Conservation (phyloP, 2,797 vertebrate genomes). For the Garrulus glandarius region DNA sequence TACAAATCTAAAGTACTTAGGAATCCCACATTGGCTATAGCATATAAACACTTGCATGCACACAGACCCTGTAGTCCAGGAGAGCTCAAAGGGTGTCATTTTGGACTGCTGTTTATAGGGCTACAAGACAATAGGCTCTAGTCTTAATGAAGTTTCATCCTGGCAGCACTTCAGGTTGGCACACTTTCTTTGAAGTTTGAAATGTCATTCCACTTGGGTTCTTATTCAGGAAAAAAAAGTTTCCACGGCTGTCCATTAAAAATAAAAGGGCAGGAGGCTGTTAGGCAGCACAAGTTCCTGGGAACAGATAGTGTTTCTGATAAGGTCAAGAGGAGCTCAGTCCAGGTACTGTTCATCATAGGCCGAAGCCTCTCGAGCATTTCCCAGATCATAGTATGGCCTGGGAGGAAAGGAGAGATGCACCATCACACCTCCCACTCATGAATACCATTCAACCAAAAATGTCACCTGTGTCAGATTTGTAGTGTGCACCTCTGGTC, state of each 20-base stretch:
- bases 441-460: not conserved
- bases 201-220: not conserved
- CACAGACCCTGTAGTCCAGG: not conserved
- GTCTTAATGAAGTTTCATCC: not conserved
- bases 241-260: not conserved
- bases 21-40: not conserved
- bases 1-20: not conserved
- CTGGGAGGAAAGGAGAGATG: not conserved
- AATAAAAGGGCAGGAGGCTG: no score
- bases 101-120: no score
- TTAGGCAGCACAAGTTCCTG: not conserved
- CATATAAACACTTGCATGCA: not conserved
- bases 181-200: not conserved
- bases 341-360: fast-evolving
- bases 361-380: fast-evolving
- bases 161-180: fast-evolving
- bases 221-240: not conserved
- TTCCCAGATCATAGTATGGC: not conserved
- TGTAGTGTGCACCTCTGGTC: not conserved
- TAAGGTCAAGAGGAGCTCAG: not conserved
- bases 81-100: not conserved
- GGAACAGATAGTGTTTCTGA: not conserved
- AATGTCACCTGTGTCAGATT: fast-evolving
- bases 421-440: not conserved
- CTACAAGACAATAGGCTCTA: not conserved